Evolutionary conservation across 2,797 vertebrate species (phyloP).

Genomic region (Picus viridis): DNA sequence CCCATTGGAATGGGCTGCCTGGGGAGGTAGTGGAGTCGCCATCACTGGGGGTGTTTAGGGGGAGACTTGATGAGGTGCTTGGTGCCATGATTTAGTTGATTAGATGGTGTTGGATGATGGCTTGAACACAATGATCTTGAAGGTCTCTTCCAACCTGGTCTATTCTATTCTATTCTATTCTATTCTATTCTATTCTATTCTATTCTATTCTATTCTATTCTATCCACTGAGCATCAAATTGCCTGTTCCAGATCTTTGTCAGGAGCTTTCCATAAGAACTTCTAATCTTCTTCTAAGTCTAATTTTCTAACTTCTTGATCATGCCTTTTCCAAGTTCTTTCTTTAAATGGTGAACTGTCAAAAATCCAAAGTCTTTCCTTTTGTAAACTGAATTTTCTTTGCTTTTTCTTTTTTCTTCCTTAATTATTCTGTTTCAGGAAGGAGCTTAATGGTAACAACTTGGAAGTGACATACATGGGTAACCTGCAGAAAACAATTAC

Average conservation of each 20-base stretch:
- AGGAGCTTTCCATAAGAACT: not conserved
- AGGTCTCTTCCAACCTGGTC: too few species aligned
- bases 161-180: too few species aligned
- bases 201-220: too few species aligned
- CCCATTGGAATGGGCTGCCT: too few species aligned
- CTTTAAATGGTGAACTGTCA: not conserved
- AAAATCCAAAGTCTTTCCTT: not conserved
- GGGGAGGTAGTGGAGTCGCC: too few species aligned
- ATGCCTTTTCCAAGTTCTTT: not conserved
- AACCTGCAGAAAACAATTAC: constrained; percentile 22
- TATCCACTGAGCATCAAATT: not conserved
- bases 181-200: too few species aligned
- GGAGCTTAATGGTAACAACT: not conserved
- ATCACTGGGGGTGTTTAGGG: too few species aligned
- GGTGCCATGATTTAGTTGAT: too few species aligned
- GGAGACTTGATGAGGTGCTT: too few species aligned
- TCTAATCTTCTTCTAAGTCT: not conserved
- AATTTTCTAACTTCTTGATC: not conserved
- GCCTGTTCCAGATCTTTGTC: not conserved
- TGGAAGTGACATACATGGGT: not conserved
- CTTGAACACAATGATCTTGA: too few species aligned
- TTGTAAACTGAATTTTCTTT: constrained; percentile 1
- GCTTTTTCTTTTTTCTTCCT: not conserved
- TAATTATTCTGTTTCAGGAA: not conserved
- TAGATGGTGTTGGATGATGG: too few species aligned